Evolutionary conservation across 2,113 vertebrate species (phyloP).

Genomic region (Pungitius pungitius): DNA sequence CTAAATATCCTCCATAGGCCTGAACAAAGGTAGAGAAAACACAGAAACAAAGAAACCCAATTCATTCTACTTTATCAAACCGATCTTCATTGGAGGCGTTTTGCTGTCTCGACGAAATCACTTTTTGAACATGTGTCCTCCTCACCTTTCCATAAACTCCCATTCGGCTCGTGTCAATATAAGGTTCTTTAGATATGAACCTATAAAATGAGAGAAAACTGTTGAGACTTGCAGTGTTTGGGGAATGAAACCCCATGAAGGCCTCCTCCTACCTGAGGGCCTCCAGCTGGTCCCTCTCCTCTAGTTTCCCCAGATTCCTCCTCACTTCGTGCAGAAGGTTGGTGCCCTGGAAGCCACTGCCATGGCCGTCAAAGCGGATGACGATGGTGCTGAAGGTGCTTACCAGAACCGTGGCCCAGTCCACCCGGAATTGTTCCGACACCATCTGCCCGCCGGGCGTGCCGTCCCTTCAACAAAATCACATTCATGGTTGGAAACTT

Average conservation of each 20-base stretch:
- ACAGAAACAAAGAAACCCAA: background rate
- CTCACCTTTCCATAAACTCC: slow-evolving; percentile 94
- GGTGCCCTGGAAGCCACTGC: slow-evolving; percentile 95
- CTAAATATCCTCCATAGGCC: slow-evolving; percentile 96
- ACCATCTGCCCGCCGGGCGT: slow-evolving; percentile 92
- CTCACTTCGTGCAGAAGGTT: slow-evolving; percentile 91
- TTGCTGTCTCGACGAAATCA: background rate
- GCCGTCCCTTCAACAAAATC: slow-evolving; percentile 83
- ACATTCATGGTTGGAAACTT: background rate
- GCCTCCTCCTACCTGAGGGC: slow-evolving; percentile 84
- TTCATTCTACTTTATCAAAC: background rate
- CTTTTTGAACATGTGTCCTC: background rate
- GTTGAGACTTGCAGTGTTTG: background rate
- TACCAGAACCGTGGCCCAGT: slow-evolving; percentile 92
- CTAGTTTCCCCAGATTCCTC: slow-evolving; percentile 84
- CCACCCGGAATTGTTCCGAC: slow-evolving; percentile 89
- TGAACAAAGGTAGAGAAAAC: slow-evolving; percentile 56
- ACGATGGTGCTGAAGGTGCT: slow-evolving; percentile 90
- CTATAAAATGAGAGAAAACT: slow-evolving; percentile 71
- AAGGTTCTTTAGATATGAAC: slow-evolving; percentile 85
- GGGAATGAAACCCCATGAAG: accelerated
- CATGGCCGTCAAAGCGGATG: slow-evolving; percentile 90
- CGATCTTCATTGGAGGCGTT: background rate
- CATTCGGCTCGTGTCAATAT: slow-evolving; percentile 87
- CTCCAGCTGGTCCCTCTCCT: slow-evolving; percentile 91